Evolutionary conservation across 2,113 vertebrate genomes (phyloP), one percentile per base, ranked within the genome.

Genomic region (Pogona vitticeps): DNA sequence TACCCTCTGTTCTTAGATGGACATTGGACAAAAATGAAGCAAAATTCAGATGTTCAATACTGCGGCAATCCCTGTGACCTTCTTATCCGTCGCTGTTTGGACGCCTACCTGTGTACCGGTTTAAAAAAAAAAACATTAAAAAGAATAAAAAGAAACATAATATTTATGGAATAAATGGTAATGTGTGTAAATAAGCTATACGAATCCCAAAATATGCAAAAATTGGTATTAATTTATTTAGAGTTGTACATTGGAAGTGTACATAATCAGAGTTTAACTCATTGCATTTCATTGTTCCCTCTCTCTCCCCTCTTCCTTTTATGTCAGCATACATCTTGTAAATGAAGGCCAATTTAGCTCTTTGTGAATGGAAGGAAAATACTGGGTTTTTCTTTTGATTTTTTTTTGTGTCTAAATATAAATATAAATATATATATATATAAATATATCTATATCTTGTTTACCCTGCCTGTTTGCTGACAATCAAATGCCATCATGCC

Each of bases 201-300:
- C 95, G 97, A 95, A 98, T 98, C 97, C 97, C 98, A 98, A 97
- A 98, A 98, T 98, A 98, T 98, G 98, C 98, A 99, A 97, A 99
- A 97, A 98, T 98, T 97, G 97, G 98, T 99, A 98, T 99, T 99
- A 99, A 99, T 99, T 99, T 99, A 99, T 99, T 99, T 97, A 98
- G 97, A 97, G 95, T 97, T 99, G 98, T 99, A 99, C 98, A 99
- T 97, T 97, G 97, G n/a, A 96, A 96, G 96, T 99, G 99, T 99
- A 99, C 96, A 99, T 97, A 98, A 97, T 97, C 98, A 96, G 97
- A 98, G 97, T 98, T 97, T 96, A 98, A 98, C 95, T 98, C 96
- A 88, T 97, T 91, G 94, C 97, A 96, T 97, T 97, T 97, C 96
- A 97, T 89, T 89, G 83, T 89, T 58, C 38, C 40, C 73, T 36